These are phyloP conservation scores for Pammene fasciana DNA, from an alignment of 2,888 invertebrate genomes.

Conservation along the genomic window DNA sequence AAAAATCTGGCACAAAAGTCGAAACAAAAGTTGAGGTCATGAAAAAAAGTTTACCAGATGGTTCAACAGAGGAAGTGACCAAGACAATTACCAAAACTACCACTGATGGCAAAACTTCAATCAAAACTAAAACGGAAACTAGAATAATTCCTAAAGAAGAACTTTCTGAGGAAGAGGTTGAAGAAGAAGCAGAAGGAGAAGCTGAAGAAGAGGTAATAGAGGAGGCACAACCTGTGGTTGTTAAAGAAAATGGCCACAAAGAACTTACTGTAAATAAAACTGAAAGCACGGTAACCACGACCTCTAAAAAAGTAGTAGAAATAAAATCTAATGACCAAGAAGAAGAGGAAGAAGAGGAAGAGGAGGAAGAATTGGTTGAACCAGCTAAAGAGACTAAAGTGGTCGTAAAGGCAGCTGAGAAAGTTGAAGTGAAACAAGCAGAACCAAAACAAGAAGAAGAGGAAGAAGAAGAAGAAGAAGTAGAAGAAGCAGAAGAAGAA, in stretches of 20 bases:
- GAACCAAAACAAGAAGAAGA: slow-evolving; percentile 40
- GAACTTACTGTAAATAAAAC: slow-evolving; percentile 61
- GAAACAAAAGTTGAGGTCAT: slow-evolving; percentile 76
- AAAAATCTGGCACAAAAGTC: slow-evolving; percentile 72
- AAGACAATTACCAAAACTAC: slow-evolving; percentile 76
- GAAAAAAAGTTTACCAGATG: slow-evolving; percentile 71
- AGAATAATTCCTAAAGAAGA: slow-evolving; percentile 69
- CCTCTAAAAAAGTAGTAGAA: slow-evolving; percentile 67
- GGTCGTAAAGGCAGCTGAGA: slow-evolving; percentile 49
- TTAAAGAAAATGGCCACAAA: slow-evolving; percentile 54
- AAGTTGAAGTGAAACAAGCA: slow-evolving; percentile 43
- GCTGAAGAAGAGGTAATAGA: slow-evolving; percentile 60
- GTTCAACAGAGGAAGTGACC: slow-evolving; percentile 71
- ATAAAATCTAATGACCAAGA: slow-evolving; percentile 51
- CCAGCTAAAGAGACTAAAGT: slow-evolving; percentile 55
- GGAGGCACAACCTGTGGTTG: slow-evolving; percentile 47
- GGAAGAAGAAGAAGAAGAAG: slow-evolving; percentile 44
- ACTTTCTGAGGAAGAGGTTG: slow-evolving; percentile 49
- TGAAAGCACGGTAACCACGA: slow-evolving; percentile 66
- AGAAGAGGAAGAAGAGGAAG: slow-evolving; percentile 50
- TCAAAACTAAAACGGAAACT: slow-evolving; percentile 74
- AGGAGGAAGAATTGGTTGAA: slow-evolving; percentile 55
- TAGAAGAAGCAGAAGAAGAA: slow-evolving; percentile 41
- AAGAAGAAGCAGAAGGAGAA: slow-evolving; percentile 58
- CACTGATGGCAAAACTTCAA: slow-evolving; percentile 74